A percentile compares a stretch with the other conserved stretches of the same genome.
These are phyloP conservation scores for Lordiphosa mommai DNA, from an alignment of 1,140 invertebrate species.

Conservation along the genomic window DNA sequence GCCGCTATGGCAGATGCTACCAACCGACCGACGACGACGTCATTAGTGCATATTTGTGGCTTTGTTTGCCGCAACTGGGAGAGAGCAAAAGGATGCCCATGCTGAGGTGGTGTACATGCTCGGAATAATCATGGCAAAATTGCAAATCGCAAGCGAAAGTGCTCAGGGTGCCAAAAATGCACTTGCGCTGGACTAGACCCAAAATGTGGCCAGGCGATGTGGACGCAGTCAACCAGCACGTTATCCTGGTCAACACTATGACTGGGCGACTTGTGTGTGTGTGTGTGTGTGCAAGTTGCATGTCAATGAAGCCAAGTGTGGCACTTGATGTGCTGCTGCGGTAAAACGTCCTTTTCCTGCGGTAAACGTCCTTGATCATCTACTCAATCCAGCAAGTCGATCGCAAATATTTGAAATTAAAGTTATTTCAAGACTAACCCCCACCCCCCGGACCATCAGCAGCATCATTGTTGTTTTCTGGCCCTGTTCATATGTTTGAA, in stretches of 20 bases:
- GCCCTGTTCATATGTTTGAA: conserved; percentile 1
- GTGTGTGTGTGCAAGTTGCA: conserved; percentile 1
- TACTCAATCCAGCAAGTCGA: not conserved
- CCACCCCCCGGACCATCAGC: no score
- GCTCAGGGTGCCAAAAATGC: conserved; percentile 46
- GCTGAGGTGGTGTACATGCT: conserved; percentile 54
- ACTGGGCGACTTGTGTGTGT: not conserved
- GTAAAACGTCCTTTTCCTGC: conserved; percentile 1
- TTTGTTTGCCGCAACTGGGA: conserved; percentile 72
- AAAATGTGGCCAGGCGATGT: conserved; percentile 37
- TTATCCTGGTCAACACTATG: conserved; percentile 20
- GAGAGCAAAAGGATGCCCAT: not conserved
- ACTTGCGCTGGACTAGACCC: conserved; percentile 32
- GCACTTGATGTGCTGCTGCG: conserved; percentile 2
- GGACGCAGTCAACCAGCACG: conserved; percentile 64
- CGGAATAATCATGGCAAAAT: conserved; percentile 76
- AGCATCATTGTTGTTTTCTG: no score
- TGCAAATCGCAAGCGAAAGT: conserved; percentile 75
- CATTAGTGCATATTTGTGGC: conserved; percentile 79
- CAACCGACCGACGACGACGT: conserved; percentile 43
- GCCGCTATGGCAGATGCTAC: conserved; percentile 6
- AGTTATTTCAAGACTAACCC: no score
- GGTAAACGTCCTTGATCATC: conserved; percentile 9
- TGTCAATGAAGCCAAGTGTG: conserved; percentile 2
- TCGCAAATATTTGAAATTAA: not conserved